Percentiles rank a stretch among this genome's conserved stretches.
phyloP scores from a whole-genome alignment of 92 coral and sea anemone species.

The Bergia sp. region DNA sequence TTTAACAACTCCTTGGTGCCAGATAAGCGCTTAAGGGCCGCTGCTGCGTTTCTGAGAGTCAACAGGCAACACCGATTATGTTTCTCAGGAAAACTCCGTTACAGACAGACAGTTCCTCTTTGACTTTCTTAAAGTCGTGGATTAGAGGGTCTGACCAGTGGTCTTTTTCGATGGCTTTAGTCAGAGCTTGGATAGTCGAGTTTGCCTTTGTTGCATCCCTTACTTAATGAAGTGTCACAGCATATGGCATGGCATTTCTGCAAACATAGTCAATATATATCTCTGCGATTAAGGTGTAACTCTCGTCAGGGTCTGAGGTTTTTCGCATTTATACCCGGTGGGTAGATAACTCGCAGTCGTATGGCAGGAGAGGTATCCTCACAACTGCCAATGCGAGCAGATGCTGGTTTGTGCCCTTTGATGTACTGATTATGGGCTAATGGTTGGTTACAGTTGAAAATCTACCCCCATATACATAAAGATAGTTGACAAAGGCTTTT shows the following conservation, averaged over 20 bases:
- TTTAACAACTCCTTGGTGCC: constrained; percentile 73
- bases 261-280: constrained; percentile 49
- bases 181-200: constrained; percentile 40
- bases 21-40: constrained; percentile 55
- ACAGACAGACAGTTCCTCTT: constrained; percentile 60
- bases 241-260: constrained; percentile 57
- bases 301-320: neutral
- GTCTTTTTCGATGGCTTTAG: constrained; percentile 50
- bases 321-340: constrained; percentile 6
- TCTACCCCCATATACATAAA: constrained; percentile 58
- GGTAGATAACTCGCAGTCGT: constrained; percentile 57
- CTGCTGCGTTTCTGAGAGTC: constrained; percentile 37
- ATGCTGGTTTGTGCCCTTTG: constrained; percentile 54
- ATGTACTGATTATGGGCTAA: constrained; percentile 65
- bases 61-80: constrained; percentile 47
- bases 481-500: constrained; percentile 1
- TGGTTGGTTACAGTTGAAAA: constrained; percentile 67
- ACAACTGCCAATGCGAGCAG: constrained; percentile 66
- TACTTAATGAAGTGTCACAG: constrained; percentile 62
- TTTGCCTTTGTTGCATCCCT: constrained; percentile 54
- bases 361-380: constrained; percentile 64
- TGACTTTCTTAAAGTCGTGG: constrained; percentile 53
- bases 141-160: constrained; percentile 49
- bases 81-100: constrained; percentile 30
- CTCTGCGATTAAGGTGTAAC: constrained; percentile 34